Evolutionary conservation across 2,888 invertebrate species (phyloP).

Genomic region (Conus canariensis): DNA sequence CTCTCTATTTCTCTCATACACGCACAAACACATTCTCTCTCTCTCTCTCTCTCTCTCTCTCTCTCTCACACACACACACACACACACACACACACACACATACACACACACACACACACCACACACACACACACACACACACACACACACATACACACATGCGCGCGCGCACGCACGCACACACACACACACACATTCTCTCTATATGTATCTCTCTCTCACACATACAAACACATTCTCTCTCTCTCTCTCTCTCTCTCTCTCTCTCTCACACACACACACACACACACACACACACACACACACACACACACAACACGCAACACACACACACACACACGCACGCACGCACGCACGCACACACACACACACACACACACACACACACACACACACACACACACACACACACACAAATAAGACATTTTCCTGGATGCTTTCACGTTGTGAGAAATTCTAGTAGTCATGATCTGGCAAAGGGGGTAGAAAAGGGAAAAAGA

Average conservation of each 20-base stretch:
- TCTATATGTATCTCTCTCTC: no score
- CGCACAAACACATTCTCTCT: no score
- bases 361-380: constrained; percentile 4
- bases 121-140: neutral
- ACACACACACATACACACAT: constrained; percentile 4
- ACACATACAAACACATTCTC: no score
- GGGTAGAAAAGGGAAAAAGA: no score
- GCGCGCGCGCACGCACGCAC: neutral
- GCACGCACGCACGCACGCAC: neutral
- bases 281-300: no score
- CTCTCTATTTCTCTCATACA: no score
- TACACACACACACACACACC: constrained; percentile 8
- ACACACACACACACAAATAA: neutral
- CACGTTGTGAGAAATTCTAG: neutral
- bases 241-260: no score
- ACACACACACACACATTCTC: no score
- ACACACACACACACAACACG: neutral
- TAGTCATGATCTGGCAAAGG: no score
- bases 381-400: constrained; percentile 18
- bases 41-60: no score
- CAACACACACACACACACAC: constrained; percentile 19
- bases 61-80: neutral
- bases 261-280: no score
- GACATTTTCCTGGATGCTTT: neutral
- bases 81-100: neutral